Evolutionary conservation across 2,888 invertebrate genomes (phyloP).

Genomic region (Drosophila phalerata): DNA sequence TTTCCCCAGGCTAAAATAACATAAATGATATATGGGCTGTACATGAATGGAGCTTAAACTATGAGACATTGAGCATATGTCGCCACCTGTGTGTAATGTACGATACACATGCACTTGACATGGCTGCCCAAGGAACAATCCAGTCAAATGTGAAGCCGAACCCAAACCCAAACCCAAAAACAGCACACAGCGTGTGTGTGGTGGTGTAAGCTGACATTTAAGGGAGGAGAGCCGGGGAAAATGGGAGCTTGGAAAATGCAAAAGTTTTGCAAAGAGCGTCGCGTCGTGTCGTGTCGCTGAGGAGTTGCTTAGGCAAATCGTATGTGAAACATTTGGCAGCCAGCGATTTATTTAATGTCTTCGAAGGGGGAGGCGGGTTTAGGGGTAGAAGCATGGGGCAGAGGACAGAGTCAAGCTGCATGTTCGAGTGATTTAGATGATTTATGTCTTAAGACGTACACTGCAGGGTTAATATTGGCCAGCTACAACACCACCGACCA

Average conservation of each 20-base stretch:
- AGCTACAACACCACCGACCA: constrained; percentile 44
- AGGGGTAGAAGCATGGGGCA: constrained; percentile 6
- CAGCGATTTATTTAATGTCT: constrained; percentile 85
- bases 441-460: constrained; percentile 83
- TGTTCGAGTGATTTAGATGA: constrained; percentile 86
- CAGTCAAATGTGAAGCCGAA: constrained; percentile 5
- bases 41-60: constrained; percentile 52
- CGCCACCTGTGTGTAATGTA: constrained; percentile 78
- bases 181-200: constrained; percentile 19
- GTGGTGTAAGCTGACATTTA: constrained; percentile 7
- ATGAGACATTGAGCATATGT: constrained; percentile 77
- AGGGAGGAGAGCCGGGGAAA: not conserved
- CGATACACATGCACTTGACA: constrained; percentile 70
- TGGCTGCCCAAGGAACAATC: constrained; percentile 37
- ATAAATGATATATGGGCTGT: constrained; percentile 46
- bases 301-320: constrained; percentile 80
- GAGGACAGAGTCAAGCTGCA: constrained; percentile 71
- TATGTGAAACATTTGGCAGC: constrained; percentile 84
- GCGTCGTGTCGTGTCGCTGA: constrained; percentile 22
- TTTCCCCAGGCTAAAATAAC: constrained; percentile 8
- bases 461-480: constrained; percentile 82
- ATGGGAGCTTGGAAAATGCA: constrained; percentile 64
- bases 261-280: constrained; percentile 64
- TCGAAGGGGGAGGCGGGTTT: constrained; percentile 11
- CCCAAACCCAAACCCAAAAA: constrained; percentile 8